A percentile compares a stretch with the other conserved stretches of the same genome.
Conservation (phyloP, 2,113 vertebrate species). For the Rhombomys opimus region DNA sequence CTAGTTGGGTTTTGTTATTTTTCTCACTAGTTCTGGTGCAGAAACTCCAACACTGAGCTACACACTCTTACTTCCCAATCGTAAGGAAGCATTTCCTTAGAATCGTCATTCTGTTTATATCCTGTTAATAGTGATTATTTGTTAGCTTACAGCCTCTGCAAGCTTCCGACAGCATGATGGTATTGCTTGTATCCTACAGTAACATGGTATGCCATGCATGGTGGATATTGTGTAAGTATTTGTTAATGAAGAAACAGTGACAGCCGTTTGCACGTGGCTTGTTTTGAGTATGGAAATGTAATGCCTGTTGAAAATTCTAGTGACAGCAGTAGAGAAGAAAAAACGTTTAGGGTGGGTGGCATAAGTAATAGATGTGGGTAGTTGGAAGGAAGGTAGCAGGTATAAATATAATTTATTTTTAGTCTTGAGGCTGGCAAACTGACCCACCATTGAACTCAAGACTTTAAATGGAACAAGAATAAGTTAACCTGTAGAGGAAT, state of each 20-base stretch:
- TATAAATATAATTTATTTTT: not conserved
- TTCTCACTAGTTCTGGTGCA: not conserved
- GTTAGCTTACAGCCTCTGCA: not conserved
- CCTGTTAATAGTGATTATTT: not conserved
- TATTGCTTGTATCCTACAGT: conserved; percentile 44
- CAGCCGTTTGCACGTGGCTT: not conserved
- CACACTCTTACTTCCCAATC: not conserved
- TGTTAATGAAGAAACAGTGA: not conserved
- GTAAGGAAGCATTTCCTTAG: not conserved
- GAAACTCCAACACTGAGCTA: not conserved
- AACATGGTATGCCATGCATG: not conserved
- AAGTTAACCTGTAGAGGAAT: not conserved
- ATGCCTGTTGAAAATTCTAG: not conserved
- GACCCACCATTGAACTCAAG: not conserved
- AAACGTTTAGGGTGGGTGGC: not conserved
- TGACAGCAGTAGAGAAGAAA: not conserved
- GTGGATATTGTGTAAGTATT: not conserved
- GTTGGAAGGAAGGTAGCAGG: not conserved
- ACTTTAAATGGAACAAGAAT: conserved; percentile 35
- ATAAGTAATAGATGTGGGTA: not conserved
- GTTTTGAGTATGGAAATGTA: not conserved
- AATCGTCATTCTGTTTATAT: not conserved
- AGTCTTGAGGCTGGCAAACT: not conserved
- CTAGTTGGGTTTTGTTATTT: not conserved
- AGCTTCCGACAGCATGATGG: conserved; percentile 55